These are phyloP conservation scores for Petrocephalus schoutedeni DNA, from an alignment of 2,797 vertebrate species.

Conservation along the genomic window DNA sequence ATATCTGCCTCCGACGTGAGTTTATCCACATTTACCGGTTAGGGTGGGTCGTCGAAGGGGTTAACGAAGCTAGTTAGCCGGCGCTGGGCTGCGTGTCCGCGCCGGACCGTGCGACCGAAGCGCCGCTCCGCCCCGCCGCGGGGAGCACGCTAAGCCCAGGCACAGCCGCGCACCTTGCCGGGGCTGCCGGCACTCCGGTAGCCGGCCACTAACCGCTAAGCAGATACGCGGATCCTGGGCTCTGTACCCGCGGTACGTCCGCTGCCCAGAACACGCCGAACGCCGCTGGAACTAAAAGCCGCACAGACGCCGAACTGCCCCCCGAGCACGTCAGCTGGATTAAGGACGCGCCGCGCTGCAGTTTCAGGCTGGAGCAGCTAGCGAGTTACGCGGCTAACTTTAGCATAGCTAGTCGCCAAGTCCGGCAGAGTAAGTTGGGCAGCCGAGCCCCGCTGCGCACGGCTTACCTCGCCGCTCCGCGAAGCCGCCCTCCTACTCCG, in stretches of 20 bases:
- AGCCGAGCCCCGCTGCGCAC: constrained; percentile 33
- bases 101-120: background rate
- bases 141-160: background rate
- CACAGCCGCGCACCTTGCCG: background rate
- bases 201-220: background rate
- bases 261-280: background rate
- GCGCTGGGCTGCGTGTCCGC: too few species aligned
- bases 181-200: background rate
- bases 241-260: background rate
- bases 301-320: background rate
- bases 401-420: constrained; percentile 11
- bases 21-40: background rate
- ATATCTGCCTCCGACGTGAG: background rate
- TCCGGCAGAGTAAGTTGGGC: background rate
- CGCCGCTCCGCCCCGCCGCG: background rate
- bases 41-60: background rate
- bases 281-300: background rate
- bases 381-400: constrained; percentile 7
- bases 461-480: constrained; percentile 55
- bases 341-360: background rate
- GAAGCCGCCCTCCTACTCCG: constrained; percentile 34
- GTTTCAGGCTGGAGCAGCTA: background rate
- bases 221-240: background rate
- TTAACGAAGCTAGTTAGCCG: background rate
- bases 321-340: background rate